Evolutionary conservation across 1,140 invertebrate species (phyloP).

Genomic region (Sinella curviseta): DNA sequence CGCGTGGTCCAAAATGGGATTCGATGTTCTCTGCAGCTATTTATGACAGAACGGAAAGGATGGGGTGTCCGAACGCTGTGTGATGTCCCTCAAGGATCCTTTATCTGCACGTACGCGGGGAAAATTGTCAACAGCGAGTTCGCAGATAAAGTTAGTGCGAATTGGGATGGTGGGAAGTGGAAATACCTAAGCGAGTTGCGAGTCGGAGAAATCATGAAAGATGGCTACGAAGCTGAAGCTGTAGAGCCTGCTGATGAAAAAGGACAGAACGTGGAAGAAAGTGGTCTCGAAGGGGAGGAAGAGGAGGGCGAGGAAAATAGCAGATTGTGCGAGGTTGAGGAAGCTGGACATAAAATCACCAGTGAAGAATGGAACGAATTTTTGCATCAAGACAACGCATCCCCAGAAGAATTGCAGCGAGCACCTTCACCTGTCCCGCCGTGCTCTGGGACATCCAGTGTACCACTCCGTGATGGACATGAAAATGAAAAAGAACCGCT

Average conservation of each 20-base stretch:
- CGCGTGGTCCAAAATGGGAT: constrained; percentile 83
- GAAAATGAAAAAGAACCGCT: too few relatives aligned
- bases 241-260: background rate
- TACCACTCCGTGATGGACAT: too few relatives aligned
- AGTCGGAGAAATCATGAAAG: constrained; percentile 78
- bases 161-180: constrained; percentile 49
- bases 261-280: background rate
- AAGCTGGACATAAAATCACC: background rate
- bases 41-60: constrained; percentile 58
- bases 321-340: too few relatives aligned
- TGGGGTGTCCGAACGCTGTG: constrained; percentile 94
- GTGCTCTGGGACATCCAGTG: too few relatives aligned
- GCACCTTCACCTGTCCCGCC: too few relatives aligned
- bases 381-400: too few relatives aligned
- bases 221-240: constrained; percentile 70
- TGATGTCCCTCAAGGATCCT: constrained; percentile 88
- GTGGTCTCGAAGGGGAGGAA: background rate
- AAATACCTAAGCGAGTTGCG: constrained; percentile 52
- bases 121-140: constrained; percentile 83
- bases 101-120: constrained; percentile 93
- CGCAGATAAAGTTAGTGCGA: constrained; percentile 69
- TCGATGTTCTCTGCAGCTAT: constrained; percentile 76
- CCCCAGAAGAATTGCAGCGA: too few relatives aligned
- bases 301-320: background rate
- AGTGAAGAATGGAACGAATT: background rate